Evolutionary conservation across 2,888 invertebrate genomes (phyloP).

Genomic region (Oscheius sp.): DNA sequence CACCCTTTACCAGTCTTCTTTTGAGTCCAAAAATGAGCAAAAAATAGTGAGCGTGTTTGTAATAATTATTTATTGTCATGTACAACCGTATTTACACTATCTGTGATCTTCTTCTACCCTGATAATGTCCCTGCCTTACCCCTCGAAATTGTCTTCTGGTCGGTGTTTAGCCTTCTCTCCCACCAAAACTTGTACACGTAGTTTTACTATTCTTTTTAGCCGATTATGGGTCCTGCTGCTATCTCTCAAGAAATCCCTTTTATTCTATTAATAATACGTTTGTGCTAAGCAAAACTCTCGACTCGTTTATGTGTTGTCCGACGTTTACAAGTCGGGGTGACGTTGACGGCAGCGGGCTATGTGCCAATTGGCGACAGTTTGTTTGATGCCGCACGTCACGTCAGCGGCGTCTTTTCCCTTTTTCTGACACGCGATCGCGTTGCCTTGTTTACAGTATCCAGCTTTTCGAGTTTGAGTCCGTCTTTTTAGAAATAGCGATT

Average conservation of each 20-base stretch:
- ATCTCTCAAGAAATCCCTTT: constrained; percentile 15
- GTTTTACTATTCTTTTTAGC: constrained; percentile 17
- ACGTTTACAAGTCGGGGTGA: too few relatives aligned
- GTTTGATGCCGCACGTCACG: too few relatives aligned
- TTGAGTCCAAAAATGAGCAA: background rate
- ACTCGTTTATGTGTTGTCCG: too few relatives aligned
- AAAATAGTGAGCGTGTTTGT: background rate
- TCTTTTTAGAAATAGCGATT: too few relatives aligned
- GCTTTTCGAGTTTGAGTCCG: too few relatives aligned
- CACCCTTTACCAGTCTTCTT: background rate
- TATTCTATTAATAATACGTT: background rate
- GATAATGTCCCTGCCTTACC: background rate
- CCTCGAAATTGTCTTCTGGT: constrained; percentile 17
- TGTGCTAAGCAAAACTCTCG: too few relatives aligned
- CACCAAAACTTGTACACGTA: constrained; percentile 8
- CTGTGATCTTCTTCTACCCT: background rate
- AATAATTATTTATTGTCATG: constrained; percentile 13
- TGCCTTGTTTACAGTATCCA: too few relatives aligned
- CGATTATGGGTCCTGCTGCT: constrained; percentile 25
- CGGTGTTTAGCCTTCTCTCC: constrained; percentile 1
- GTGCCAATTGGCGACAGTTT: too few relatives aligned
- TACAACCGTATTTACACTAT: background rate
- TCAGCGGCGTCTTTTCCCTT: too few relatives aligned
- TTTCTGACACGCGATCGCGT: too few relatives aligned
- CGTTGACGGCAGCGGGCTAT: too few relatives aligned